These are phyloP conservation scores for Brachystomella parvula DNA, from an alignment of 1,140 invertebrate species.

Conservation along the genomic window DNA sequence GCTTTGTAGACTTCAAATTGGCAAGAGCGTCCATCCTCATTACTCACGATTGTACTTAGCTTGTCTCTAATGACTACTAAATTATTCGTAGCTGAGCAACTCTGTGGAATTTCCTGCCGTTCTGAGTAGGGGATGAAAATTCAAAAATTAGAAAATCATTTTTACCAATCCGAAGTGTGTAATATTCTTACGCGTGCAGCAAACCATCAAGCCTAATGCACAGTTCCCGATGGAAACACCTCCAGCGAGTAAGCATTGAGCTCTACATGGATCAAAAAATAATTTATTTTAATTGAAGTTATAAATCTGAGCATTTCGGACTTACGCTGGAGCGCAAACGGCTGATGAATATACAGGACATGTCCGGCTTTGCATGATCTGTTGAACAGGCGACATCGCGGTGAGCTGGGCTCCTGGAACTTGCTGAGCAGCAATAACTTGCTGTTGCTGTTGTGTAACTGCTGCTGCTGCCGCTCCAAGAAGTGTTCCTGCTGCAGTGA, in stretches of 20 bases:
- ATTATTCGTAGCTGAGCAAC: background rate
- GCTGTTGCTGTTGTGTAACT: background rate
- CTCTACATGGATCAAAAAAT: background rate
- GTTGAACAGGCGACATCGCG: background rate
- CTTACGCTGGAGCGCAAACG: constrained; percentile 2
- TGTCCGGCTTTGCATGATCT: background rate
- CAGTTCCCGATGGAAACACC: background rate
- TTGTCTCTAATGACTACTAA: background rate
- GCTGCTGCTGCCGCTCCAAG: background rate
- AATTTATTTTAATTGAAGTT: background rate
- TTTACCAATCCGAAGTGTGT: background rate
- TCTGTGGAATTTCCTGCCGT: background rate
- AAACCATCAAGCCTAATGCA: background rate
- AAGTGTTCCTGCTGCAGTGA: background rate
- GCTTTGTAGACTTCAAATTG: constrained; percentile 8
- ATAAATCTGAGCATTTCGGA: background rate
- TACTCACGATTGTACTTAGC: background rate
- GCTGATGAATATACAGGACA: background rate
- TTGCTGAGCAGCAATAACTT: background rate
- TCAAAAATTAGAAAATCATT: background rate
- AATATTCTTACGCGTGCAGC: constrained; percentile 1
- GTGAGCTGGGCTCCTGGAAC: background rate
- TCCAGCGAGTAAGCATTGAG: background rate
- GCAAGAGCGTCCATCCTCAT: background rate
- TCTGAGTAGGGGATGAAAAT: constrained; percentile 4